Conservation (phyloP, 2,113 vertebrate species). For the Entomyzon cyanotis region DNA sequence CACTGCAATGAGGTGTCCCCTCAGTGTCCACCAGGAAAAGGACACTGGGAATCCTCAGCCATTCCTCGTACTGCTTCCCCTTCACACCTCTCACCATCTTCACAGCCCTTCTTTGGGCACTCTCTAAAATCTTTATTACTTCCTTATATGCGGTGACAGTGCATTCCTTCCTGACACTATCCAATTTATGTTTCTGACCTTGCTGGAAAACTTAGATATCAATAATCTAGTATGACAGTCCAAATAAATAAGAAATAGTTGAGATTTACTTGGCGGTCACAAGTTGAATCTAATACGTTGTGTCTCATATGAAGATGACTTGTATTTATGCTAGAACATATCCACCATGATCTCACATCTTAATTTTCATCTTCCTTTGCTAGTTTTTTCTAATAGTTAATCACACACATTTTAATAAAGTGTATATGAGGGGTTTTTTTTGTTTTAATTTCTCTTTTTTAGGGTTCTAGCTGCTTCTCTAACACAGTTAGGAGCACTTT, state of each 20-base stretch:
- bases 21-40: fast-evolving
- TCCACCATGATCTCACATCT: not conserved
- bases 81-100: not conserved
- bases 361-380: not conserved
- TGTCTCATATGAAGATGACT: not conserved
- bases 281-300: not conserved
- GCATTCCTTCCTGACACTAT: not conserved
- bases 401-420: not conserved
- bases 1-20: not conserved
- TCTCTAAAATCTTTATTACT: not conserved
- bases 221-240: not conserved
- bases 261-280: not conserved
- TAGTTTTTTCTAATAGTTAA: not conserved
- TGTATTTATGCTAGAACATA: not conserved
- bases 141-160: not conserved
- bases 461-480: not conserved
- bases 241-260: not conserved
- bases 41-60: not conserved
- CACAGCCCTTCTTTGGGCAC: fast-evolving
- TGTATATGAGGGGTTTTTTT: not conserved
- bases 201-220: not conserved
- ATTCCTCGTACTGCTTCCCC: fast-evolving
- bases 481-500: not conserved
- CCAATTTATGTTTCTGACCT: not conserved
- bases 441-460: not conserved